Conservation (phyloP, 2,888 invertebrate genomes). For the Eilema caniola region DNA sequence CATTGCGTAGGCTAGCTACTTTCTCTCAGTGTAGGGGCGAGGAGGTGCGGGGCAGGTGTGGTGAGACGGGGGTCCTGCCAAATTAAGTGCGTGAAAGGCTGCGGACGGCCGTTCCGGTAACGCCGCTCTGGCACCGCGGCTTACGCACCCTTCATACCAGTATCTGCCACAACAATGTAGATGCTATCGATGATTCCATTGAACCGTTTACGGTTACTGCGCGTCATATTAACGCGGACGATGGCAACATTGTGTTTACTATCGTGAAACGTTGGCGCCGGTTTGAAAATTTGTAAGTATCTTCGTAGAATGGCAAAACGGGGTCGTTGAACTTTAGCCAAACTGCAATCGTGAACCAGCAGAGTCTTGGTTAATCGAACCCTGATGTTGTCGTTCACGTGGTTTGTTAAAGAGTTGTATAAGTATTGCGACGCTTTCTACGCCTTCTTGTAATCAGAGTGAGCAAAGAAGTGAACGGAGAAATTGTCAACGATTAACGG, state of each 20-base stretch:
- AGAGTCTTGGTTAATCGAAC: constrained; percentile 65
- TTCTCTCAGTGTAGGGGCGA: constrained; percentile 79
- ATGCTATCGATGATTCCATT: constrained; percentile 38
- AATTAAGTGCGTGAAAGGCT: constrained; percentile 86
- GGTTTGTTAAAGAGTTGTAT: constrained; percentile 75
- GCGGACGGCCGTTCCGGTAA: constrained; percentile 72
- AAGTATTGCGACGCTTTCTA: constrained; percentile 81
- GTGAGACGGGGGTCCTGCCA: constrained; percentile 83
- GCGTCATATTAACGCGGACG: constrained; percentile 30
- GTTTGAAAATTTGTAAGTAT: constrained; percentile 56
- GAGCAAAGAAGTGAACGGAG: constrained; percentile 81
- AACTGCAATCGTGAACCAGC: constrained; percentile 68
- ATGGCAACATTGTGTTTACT: constrained; percentile 40
- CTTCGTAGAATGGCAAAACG: constrained; percentile 63
- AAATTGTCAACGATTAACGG: constrained; percentile 78
- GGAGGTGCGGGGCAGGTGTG: constrained; percentile 68
- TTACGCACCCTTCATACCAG: constrained; percentile 51
- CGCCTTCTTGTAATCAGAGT: constrained; percentile 75
- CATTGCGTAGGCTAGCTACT: constrained; percentile 86
- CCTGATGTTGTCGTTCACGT: constrained; percentile 63
- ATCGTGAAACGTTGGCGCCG: constrained; percentile 58
- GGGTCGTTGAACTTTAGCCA: constrained; percentile 71
- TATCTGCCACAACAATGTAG: constrained; percentile 46
- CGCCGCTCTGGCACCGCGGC: constrained; percentile 51
- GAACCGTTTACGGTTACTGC: constrained; percentile 45